Base-by-base conservation (phyloP, 2,797 vertebrate genomes). In the Pogonophryne albipinna region DNA sequence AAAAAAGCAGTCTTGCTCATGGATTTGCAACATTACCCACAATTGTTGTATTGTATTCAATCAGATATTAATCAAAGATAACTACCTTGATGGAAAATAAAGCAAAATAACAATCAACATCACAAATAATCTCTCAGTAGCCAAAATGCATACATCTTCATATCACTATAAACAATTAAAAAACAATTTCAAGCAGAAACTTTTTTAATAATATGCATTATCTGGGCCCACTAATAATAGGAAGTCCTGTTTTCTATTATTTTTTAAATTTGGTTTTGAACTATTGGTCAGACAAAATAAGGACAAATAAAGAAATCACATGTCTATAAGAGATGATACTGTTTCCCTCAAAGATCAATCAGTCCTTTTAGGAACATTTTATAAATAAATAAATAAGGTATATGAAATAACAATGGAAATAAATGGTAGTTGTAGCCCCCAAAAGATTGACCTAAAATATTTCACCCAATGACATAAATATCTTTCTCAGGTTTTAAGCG, bases 391-490 rank as follows among this genome's bases (percentile, higher is more conserved):
- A 27, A 46, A 51, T 42, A 2, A 27, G 1, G 19, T 41, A 56
- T 13, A 17, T 62, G 4, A 74, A 44, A 10, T 4, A 2, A 60
- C 49, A n/a, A 19, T 15, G 27, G 64, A 34, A 62, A 59, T 27
- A 61, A 73, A 52, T 1, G 4, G 3, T 31, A n/a, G 34, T 4
- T 69, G 45, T 6, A 46, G 57, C 8, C 53, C 49, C 58, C 11
- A 47, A 63, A 34, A n/a, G 60, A 57, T 65, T 27, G 34, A 46
- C 57, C 23, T 4, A 15, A n/a, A 27, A 4, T 23, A 66, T 60
- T 68, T 77, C 42, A 59, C 64, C 65, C 47, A 15, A 70, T 80
- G 56, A 71, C 74, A 78, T 69, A 52, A 14, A 62, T 75, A 38
- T 82, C 63, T 42, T 62, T 52, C 20, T 76, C 23, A 45, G 61